Conservation (phyloP, 2,113 vertebrate genomes). For the Hucho hucho region DNA sequence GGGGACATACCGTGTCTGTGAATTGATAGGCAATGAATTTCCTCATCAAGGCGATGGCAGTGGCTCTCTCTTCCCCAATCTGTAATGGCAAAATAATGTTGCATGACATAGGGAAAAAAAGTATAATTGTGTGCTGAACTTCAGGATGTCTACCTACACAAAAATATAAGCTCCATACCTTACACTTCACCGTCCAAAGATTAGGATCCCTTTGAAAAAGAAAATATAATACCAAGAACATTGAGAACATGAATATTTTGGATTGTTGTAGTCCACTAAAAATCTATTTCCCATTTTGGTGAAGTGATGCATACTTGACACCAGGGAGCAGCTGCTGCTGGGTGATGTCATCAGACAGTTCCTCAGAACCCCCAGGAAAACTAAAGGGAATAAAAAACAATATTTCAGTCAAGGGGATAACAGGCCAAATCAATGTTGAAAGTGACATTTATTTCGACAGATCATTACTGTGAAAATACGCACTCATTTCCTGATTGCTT, state of each 20-base stretch:
- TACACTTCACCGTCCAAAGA: conserved; percentile 95
- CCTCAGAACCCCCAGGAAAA: conserved; percentile 84
- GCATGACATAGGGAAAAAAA: not conserved
- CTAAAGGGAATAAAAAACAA: conserved; percentile 54
- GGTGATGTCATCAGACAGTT: conserved; percentile 93
- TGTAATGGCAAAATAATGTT: conserved; percentile 44
- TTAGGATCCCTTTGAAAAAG: conserved; percentile 84
- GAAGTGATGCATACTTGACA: conserved; percentile 81
- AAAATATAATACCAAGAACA: conserved; percentile 8
- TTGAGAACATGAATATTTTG: not conserved
- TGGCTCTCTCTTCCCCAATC: conserved; percentile 91
- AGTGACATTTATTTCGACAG: not conserved
- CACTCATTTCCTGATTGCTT: conserved; percentile 88
- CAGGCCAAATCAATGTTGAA: not conserved
- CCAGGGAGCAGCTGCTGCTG: conserved; percentile 93
- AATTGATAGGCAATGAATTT: conserved; percentile 98
- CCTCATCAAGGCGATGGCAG: conserved; percentile 91
- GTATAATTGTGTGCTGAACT: not conserved
- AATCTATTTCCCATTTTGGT: not conserved
- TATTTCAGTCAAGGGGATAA: not conserved
- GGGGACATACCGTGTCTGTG: conserved; percentile 82
- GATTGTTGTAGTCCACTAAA: not conserved
- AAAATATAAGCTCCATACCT: conserved; percentile 69
- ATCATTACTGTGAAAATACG: conserved; percentile 41
- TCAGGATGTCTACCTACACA: not conserved